Evolutionary conservation across 2,113 vertebrate species (phyloP), one percentile per base, ranked within the genome.

Genomic region (Copsychus sechellarum): DNA sequence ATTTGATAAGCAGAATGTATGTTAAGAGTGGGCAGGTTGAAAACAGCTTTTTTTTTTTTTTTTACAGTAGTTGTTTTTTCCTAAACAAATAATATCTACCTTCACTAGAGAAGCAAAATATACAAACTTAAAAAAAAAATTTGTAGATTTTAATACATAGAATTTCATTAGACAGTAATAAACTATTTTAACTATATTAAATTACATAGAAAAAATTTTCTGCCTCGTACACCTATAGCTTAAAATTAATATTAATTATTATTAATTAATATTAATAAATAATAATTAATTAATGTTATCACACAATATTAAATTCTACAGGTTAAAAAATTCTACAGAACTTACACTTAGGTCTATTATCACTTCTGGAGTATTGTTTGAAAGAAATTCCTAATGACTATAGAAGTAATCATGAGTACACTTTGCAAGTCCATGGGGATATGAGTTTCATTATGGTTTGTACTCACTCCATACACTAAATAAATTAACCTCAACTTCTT

Each of bases 11-110:
- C 45, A 93, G 86, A 95, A 89, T 21, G n/a, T 31, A 66, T 82
- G 62, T n/a, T 95, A 94, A 69, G 79, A 90, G 84, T 90, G 62
- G 94, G 93, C 50, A 85, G 70, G 42, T 82, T 57, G 38, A 94
- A 66, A 92, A 69, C 54, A 92, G 48, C 21, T 12, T 61, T 22
- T 64, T 88, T 45, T 43, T 45, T 45, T 43, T 45, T 91, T 67
- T 90, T 40, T 56, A 74, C 48, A 79, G 56, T 29, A 76, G 50
- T n/a, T 90, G 28, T 14, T 91, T 92, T 81, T 65, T 47, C 36
- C 56, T 69, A 51, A 72, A 76, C 25, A 82, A 26, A 82, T 47
- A 90, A 65, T 76, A 77, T 69, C 28, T n/a, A 22, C 15, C 23
- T 84, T 72, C 36, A 60, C 20, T 42, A 71, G 21, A 85, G 31